Base-by-base conservation (phyloP, 2,113 vertebrate species). In the Dasyurus viverrinus region DNA sequence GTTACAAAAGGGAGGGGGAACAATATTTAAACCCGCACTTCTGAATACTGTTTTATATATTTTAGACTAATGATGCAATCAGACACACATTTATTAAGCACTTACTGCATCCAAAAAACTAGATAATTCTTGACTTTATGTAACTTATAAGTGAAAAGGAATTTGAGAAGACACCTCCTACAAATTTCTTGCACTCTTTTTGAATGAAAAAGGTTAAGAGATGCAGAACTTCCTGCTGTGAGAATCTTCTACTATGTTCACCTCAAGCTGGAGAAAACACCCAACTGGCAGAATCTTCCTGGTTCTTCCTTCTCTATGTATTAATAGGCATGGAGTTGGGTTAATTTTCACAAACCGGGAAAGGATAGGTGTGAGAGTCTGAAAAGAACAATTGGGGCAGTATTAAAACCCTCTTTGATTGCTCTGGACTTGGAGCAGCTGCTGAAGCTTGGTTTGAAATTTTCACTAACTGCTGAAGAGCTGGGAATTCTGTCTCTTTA, bases 401-500 rank as follows among this genome's bases (percentile, higher is more conserved):
- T 89, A 60, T 10, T 48, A 93, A 97, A 91, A 96, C 9, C 68
- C 50, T 0, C 1, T 0, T 48, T 97, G 97, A 96, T 96, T 95
- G 96, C 90, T 91, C 7, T 42, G 48, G 91, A 52, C 94, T 92
- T 25, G 26, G 19, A 97, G 24, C 90, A 8, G 0, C 97, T 96
- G 94, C 92, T 27, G 53, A 0, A 1, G 0, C 60, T 90, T 89
- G 30, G 26, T 94, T 96, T 93, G 9, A 91, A 96, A 97, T 98
- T 91, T 97, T 98, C 97, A 90, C 97, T 76, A 97, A 94, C 53
- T 89, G 22, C 16, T 16, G 53, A 97, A 93, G 95, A 94, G 92
- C 96, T 93, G 68, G 54, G 95, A 95, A 0, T 0, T 0, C 94
- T 42, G 84, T 54, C 47, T 97, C 26, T 97, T 95, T 48, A 93